These are phyloP conservation scores for Noctua pronuba DNA, from an alignment of 2,888 invertebrate genomes.

Conservation along the genomic window DNA sequence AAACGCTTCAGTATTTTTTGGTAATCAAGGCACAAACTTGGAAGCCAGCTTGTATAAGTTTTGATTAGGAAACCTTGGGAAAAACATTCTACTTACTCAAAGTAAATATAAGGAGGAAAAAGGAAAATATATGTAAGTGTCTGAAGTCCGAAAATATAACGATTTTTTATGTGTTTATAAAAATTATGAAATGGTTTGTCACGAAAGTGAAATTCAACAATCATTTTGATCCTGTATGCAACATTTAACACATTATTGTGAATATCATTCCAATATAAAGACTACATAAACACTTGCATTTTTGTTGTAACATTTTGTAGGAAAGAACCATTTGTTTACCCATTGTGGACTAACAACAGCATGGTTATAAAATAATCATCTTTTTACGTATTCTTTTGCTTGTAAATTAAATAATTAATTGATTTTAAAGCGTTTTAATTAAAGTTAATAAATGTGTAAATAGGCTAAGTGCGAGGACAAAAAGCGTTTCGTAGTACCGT, in stretches of 20 bases:
- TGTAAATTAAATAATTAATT: background rate
- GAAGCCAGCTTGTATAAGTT: slow-evolving; percentile 28
- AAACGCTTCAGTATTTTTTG: slow-evolving; percentile 14
- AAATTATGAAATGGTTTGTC: background rate
- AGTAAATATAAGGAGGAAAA: background rate
- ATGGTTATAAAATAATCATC: background rate
- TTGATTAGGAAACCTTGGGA: slow-evolving; percentile 35
- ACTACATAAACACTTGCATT: background rate
- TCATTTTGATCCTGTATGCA: background rate
- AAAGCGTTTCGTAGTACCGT: background rate
- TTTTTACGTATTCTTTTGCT: background rate
- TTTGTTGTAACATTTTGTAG: background rate
- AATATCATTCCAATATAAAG: background rate
- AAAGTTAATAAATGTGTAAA: background rate
- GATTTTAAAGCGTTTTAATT: background rate
- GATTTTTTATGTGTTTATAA: background rate
- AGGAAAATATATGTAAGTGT: background rate
- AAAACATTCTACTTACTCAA: background rate
- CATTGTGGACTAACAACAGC: background rate
- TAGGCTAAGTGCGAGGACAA: background rate
- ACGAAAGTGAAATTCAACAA: background rate
- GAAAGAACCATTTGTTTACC: background rate
- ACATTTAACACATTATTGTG: background rate
- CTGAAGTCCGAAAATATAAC: background rate
- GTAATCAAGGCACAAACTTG: slow-evolving; percentile 6